phyloP scores from a whole-genome alignment of 2,888 invertebrate species.

The Cerastis leucographa region DNA sequence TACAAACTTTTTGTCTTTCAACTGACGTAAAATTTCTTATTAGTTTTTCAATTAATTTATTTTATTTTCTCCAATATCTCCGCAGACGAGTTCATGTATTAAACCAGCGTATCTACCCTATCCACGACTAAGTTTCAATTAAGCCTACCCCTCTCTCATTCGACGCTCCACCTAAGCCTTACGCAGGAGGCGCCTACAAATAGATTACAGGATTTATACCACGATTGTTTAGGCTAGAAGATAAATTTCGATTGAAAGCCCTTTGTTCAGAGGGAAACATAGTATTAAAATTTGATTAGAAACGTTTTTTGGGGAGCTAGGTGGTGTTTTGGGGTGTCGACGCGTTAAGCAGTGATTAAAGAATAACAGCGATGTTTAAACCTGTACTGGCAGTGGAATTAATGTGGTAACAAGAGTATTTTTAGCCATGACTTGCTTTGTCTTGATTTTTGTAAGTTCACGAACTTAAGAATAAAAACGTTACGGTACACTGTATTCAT shows the following conservation, averaged over 20 bases:
- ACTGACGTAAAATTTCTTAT: background rate
- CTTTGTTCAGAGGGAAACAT: conserved; percentile 58
- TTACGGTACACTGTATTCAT: no score
- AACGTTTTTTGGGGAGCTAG: conserved; percentile 46
- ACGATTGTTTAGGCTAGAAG: conserved; percentile 72
- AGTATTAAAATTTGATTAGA: conserved; percentile 66
- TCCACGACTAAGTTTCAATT: conserved; percentile 87
- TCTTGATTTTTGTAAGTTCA: background rate
- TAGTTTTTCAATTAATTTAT: background rate
- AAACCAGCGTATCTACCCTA: conserved; percentile 56
- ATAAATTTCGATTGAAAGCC: conserved; percentile 74
- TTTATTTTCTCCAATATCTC: background rate
- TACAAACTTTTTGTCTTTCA: background rate
- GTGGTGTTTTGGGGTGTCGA: conserved; percentile 17
- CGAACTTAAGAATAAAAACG: no score
- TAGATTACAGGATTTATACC: conserved; percentile 81
- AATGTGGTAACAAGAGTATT: background rate
- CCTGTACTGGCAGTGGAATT: no score
- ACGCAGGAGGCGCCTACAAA: conserved; percentile 78
- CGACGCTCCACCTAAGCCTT: conserved; percentile 75
- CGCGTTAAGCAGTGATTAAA: conserved; percentile 25
- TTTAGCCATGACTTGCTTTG: background rate
- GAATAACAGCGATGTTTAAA: conserved; percentile 17
- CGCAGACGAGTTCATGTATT: conserved; percentile 32
- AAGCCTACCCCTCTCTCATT: conserved; percentile 80